Percentiles rank a stretch among this genome's conserved stretches.
phyloP scores from a whole-genome alignment of 2,113 vertebrate species.

The Forbesichthys agassizii region DNA sequence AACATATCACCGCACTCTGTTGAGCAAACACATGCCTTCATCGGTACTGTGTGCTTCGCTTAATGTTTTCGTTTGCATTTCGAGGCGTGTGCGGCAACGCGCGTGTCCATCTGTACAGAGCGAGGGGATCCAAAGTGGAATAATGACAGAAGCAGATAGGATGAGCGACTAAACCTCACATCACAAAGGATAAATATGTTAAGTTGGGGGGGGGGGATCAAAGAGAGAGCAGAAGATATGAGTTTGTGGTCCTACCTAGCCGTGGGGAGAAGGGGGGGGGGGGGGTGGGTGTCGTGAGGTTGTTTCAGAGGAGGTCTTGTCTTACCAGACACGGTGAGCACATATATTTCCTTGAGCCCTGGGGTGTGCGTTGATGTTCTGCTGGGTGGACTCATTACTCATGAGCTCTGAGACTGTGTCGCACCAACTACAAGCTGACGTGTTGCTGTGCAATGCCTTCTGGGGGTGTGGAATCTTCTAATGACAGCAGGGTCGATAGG shows the following conservation, averaged over 20 bases:
- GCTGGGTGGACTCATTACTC: slow-evolving; percentile 71
- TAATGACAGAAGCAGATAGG: background rate
- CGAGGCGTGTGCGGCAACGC: slow-evolving; percentile 42
- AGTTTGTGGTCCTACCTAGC: slow-evolving; percentile 65
- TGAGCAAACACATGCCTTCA: slow-evolving; percentile 66
- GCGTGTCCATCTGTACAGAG: slow-evolving; percentile 13
- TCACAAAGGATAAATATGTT: slow-evolving; percentile 49
- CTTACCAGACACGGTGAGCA: slow-evolving; percentile 74
- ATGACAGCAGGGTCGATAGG: slow-evolving; percentile 68
- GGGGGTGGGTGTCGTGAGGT: slow-evolving; percentile 11
- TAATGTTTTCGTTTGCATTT: slow-evolving; percentile 65
- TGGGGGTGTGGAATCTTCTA: slow-evolving; percentile 68
- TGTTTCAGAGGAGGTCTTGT: slow-evolving; percentile 35
- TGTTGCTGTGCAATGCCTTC: slow-evolving; percentile 49
- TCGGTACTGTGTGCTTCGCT: slow-evolving; percentile 53
- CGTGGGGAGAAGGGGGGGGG: slow-evolving; percentile 16
- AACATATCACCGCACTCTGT: slow-evolving; percentile 53
- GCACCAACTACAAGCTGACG: slow-evolving; percentile 60
- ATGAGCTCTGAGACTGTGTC: slow-evolving; percentile 45
- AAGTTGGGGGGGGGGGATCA: slow-evolving; percentile 53
- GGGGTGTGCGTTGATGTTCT: slow-evolving; percentile 60
- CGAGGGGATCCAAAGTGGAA: no score
- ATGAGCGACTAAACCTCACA: slow-evolving; percentile 52
- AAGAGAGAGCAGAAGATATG: slow-evolving; percentile 63
- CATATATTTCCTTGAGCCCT: slow-evolving; percentile 66